Base-by-base conservation (phyloP, 1,140 invertebrate species). In the Drosophila nebulosa region DNA sequence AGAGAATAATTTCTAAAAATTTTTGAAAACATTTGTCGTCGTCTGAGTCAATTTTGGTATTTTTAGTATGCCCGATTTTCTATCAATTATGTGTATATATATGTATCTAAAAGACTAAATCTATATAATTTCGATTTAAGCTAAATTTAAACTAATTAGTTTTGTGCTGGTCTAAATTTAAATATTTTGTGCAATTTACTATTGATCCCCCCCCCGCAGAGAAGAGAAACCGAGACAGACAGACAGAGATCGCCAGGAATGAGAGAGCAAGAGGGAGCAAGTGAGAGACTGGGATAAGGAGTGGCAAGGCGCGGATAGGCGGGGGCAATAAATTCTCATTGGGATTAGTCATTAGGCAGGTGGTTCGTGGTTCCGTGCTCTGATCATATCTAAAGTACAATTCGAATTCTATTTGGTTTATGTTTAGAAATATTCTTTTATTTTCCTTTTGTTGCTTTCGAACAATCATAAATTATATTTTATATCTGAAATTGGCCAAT, bases 11-110 rank as follows among this genome's bases (percentile, higher is more conserved):
- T 53, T 64, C 35, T 26, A 46, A 22, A 35, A 18, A 46, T 32
- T 61, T 50, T 46, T 36, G 39, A 70, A 62, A 57, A 66, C 75
- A 50, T 66, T 69, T 74, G 80, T 85, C 80, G 69, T 78, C 65
- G 71, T 58, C 70, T 86, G 81, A 86, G 81, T 86, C 81, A 86
- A 86, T 88, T 83, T 88, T 75, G 63, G 51, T 86, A 86, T 86
- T 86, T 86, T 78, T 86, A 79, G 81, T 58, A 53, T 18, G 46
- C 32, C 22, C 63, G 53, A 61, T 68, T 51, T 75, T 59, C 68
- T 69, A 63, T 36, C 73, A 56, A 53, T 76, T 69, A 76, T 69
- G 22, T 52, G 26, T 52, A 57, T 75, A 75, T 75, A 74, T 46
- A 18, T 74, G 52, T 69, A 55, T 74, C 59, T 56, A 52, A 59